A percentile compares a stretch with the other conserved stretches of the same genome.
Conservation (phyloP, 2,797 vertebrate species). For the Orestias chungarensis region DNA sequence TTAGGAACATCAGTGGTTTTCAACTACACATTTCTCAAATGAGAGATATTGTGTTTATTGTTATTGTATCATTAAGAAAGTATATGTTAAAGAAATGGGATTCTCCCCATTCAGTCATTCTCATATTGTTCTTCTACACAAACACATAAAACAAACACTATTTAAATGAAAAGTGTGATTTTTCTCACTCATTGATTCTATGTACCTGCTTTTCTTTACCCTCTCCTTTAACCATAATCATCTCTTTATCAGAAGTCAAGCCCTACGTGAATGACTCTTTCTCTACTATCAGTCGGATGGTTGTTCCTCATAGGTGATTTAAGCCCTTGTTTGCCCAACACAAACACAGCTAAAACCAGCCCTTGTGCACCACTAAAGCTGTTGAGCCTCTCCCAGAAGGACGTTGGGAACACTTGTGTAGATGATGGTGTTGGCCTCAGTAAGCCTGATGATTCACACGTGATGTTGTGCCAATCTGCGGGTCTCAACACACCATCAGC, state of each 20-base stretch:
- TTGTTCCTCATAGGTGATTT: constrained; percentile 35
- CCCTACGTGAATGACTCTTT: constrained; percentile 21
- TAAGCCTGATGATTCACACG: constrained; percentile 65
- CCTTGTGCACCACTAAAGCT: constrained; percentile 28
- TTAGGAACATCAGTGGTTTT: not conserved
- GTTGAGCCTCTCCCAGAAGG: constrained; percentile 54
- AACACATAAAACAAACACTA: not conserved
- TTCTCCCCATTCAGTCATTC: not conserved
- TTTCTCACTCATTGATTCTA: not conserved
- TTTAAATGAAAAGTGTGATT: not conserved
- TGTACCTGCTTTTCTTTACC: not conserved
- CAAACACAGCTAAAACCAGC: constrained; percentile 48
- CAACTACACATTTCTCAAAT: not conserved
- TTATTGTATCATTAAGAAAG: not conserved
- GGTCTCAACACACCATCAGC: constrained; percentile 49
- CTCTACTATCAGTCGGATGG: constrained; percentile 15
- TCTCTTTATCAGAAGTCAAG: constrained; percentile 26
- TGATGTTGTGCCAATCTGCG: constrained; percentile 49
- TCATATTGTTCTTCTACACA: not conserved
- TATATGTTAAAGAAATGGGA: not conserved
- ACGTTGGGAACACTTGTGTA: constrained; percentile 49
- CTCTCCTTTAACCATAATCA: constrained; percentile 14
- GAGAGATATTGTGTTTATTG: not conserved
- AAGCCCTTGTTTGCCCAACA: constrained; percentile 51
- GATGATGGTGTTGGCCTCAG: constrained; percentile 50